Percentiles rank a stretch among this genome's conserved stretches.
Evolutionary conservation across 1,140 invertebrate genomes (phyloP).

Genomic region (Diploscapter pachys): DNA sequence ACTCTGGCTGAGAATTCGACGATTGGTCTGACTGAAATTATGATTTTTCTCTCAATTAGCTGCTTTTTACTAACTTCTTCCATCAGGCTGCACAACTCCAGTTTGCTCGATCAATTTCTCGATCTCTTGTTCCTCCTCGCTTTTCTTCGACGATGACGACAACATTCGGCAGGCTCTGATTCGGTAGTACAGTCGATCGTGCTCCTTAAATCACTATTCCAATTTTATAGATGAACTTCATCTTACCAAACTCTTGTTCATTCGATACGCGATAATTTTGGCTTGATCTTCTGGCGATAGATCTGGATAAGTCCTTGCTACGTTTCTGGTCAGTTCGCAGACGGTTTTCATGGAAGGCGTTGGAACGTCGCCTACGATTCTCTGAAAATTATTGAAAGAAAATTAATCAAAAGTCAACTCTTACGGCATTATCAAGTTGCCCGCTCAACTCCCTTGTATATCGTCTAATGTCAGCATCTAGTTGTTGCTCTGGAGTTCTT

Average conservation of each 20-base stretch:
- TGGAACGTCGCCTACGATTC: neutral
- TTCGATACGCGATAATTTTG: slow-evolving; percentile 25
- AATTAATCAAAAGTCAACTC: neutral
- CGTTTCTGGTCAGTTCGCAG: slow-evolving; percentile 20
- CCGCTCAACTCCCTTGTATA: slow-evolving; percentile 20
- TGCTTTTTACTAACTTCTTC: slow-evolving; percentile 16
- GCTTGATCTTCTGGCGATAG: slow-evolving; percentile 32
- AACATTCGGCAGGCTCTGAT: slow-evolving; percentile 26
- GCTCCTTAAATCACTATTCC: slow-evolving; percentile 5
- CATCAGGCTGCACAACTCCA: slow-evolving; percentile 5
- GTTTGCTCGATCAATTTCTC: slow-evolving; percentile 9
- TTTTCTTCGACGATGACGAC: slow-evolving; percentile 30
- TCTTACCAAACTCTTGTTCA: slow-evolving; percentile 13
- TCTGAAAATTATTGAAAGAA: neutral
- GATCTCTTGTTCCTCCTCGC: slow-evolving; percentile 19
- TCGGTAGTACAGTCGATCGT: slow-evolving; percentile 33
- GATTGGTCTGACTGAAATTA: slow-evolving; percentile 22
- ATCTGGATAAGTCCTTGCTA: slow-evolving; percentile 22
- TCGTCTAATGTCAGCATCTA: slow-evolving; percentile 23
- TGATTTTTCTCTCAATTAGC: neutral
- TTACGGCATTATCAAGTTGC: slow-evolving; percentile 1
- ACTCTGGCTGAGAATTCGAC: slow-evolving; percentile 25
- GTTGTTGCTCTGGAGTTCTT: slow-evolving; percentile 1
- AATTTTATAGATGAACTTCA: slow-evolving; percentile 6
- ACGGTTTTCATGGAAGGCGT: slow-evolving; percentile 6